Percentiles rank a stretch among this genome's conserved stretches.
phyloP scores from a whole-genome alignment of 2,797 vertebrate species.

The Labroides dimidiatus region DNA sequence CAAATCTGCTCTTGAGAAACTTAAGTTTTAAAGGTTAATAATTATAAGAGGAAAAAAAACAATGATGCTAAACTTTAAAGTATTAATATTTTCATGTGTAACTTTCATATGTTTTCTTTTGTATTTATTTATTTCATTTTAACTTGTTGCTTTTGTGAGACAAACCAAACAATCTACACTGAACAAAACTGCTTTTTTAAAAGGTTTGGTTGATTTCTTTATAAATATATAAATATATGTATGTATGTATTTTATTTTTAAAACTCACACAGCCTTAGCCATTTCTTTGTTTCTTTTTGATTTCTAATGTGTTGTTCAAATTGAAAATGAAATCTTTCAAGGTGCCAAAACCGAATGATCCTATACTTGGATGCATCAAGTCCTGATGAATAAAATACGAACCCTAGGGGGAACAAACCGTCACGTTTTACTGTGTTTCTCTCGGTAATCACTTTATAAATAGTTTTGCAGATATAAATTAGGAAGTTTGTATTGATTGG shows the following conservation, averaged over 20 bases:
- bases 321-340: slow-evolving; percentile 85
- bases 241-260: slow-evolving; percentile 80
- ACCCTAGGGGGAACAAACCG: slow-evolving; percentile 82
- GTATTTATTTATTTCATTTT: slow-evolving; percentile 68
- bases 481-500: not conserved
- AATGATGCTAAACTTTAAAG: slow-evolving; percentile 75
- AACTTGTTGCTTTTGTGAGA: slow-evolving; percentile 78
- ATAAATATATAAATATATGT: slow-evolving; percentile 77
- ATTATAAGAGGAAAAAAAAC: slow-evolving; percentile 79
- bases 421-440: slow-evolving; percentile 72
- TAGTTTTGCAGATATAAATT: not conserved
- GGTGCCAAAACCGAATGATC: slow-evolving; percentile 88
- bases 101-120: slow-evolving; percentile 66
- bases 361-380: slow-evolving; percentile 87
- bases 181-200: slow-evolving; percentile 79
- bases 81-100: slow-evolving; percentile 83
- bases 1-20: slow-evolving; percentile 86
- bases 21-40: slow-evolving; percentile 85
- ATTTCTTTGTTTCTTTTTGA: slow-evolving; percentile 78
- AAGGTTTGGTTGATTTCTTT: slow-evolving; percentile 81
- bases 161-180: slow-evolving; percentile 78
- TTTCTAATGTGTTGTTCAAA: slow-evolving; percentile 84
- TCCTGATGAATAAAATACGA: slow-evolving; percentile 87
- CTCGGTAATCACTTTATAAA: slow-evolving; percentile 30
- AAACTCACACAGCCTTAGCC: slow-evolving; percentile 86